Evolutionary conservation across 2,113 vertebrate genomes (phyloP), one percentile per base, ranked within the genome.

Genomic region (Dasyornis broadbenti): DNA sequence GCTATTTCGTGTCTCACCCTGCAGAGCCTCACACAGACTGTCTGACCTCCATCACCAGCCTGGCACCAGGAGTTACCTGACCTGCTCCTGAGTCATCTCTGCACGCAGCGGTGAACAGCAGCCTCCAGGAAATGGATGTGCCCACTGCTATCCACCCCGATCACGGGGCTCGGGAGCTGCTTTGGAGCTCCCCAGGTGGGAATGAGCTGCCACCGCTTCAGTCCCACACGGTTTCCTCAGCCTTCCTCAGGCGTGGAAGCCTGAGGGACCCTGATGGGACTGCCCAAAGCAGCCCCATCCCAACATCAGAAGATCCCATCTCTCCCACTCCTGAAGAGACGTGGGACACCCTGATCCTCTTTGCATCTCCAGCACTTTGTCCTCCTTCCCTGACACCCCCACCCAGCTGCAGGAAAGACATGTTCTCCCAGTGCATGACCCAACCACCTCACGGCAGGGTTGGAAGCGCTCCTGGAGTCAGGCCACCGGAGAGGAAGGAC

Each of bases 401-500:
- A 61, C 42, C 42, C 89, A 93, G 82, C 88, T 95, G 85, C 88
- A 93, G 78, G 45, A 53, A 73, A 54, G 59, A 63, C 76, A 79
- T 56, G 50, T 60, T 95, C 68, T 95, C 68, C 85, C 85, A 73
- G 75, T 37, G 66, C 90, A 54, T 85, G 94, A 95, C 86, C 95
- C 92, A 96, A 80, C 31, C 75, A 77, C 76, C 92, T 75, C 76
- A 56, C 9, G 0, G 69, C 75, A 80, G 60, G 68, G 44, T 37
- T 96, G 90, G 95, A 96, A 92, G 60, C 44, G 71, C 71, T 96
- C 64, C 85, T 96, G 82, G 85, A 95, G 92, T 78, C 84, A 80
- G 91, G 93, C 94, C 96, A 94, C 82, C 9, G 2, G 47, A 90
- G 71, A 94, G 94, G 85, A 95, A 94, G 88, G 88, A 87, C 95